These are phyloP conservation scores for Phaenicophaeus curvirostris DNA, from an alignment of 2,797 vertebrate genomes.

Conservation along the genomic window DNA sequence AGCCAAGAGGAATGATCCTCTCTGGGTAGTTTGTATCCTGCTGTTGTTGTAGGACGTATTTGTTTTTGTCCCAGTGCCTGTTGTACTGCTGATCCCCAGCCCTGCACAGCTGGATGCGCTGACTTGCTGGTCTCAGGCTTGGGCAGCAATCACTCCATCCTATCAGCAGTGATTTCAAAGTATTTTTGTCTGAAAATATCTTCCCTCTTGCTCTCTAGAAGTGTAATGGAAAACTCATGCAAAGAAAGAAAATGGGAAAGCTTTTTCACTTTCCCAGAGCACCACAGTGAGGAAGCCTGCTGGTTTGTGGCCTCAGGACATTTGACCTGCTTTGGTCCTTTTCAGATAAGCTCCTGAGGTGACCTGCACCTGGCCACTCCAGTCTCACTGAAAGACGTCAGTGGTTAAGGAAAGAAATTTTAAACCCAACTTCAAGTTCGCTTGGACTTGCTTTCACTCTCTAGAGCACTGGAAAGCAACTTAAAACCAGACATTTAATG, in stretches of 20 bases:
- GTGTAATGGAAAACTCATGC: neutral
- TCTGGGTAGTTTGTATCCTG: neutral
- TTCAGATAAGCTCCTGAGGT: neutral
- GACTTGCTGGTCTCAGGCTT: neutral
- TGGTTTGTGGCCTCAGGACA: neutral
- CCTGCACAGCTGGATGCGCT: rapidly evolving
- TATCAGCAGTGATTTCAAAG: neutral
- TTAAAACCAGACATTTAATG: slow-evolving; percentile 16
- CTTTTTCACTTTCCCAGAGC: neutral
- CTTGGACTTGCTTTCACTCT: neutral
- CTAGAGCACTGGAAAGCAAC: neutral
- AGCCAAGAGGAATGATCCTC: neutral
- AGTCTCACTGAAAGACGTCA: neutral
- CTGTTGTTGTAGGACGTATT: neutral
- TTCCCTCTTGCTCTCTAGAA: neutral
- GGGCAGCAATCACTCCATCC: neutral
- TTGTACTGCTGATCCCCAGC: neutral
- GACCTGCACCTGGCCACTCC: neutral
- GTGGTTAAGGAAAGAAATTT: neutral
- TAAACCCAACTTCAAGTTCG: neutral
- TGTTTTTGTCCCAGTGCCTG: neutral
- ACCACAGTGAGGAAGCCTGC: neutral
- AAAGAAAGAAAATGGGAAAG: neutral
- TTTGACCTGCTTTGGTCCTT: neutral
- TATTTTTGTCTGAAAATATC: neutral